Conservation (phyloP, 2,113 vertebrate genomes). For the Lagopus leucura region DNA sequence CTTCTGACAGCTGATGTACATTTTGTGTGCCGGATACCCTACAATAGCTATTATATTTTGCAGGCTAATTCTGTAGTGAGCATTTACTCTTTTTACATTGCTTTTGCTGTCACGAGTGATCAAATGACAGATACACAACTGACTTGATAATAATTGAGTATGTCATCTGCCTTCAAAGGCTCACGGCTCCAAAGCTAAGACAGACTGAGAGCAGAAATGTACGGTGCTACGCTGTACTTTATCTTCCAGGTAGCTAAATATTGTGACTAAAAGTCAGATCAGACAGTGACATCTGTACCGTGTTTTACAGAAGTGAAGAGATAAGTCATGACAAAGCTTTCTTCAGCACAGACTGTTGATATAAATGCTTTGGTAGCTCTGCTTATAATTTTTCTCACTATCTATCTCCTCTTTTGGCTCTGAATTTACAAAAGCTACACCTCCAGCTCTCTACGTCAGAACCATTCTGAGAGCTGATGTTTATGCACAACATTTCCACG, state of each 20-base stretch:
- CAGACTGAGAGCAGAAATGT: background rate
- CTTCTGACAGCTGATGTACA: background rate
- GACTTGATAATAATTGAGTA: conserved; percentile 46
- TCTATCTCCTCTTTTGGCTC: conserved; percentile 34
- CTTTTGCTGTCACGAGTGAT: background rate
- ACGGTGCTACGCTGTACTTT: conserved; percentile 4
- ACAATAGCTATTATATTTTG: background rate
- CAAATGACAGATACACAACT: conserved; percentile 48
- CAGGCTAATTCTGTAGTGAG: conserved; percentile 15
- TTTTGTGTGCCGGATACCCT: background rate
- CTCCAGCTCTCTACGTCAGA: conserved; percentile 59
- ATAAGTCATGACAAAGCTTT: conserved; percentile 47
- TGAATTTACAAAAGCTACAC: conserved; percentile 57
- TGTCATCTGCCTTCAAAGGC: conserved; percentile 54
- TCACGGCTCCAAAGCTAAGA: conserved; percentile 5
- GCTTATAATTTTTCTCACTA: conserved; percentile 37
- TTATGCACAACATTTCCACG: conserved; percentile 2
- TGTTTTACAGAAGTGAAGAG: conserved; percentile 31
- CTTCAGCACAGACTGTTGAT: conserved; percentile 3
- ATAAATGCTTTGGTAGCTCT: conserved; percentile 36
- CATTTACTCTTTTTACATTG: conserved; percentile 31
- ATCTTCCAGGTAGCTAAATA: conserved; percentile 54
- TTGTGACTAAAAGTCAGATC: conserved; percentile 42
- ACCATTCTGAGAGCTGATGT: conserved; percentile 37
- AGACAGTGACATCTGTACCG: conserved; percentile 21